Evolutionary conservation across 2,113 vertebrate species (phyloP).

Genomic region (Poeciliopsis prolifica): DNA sequence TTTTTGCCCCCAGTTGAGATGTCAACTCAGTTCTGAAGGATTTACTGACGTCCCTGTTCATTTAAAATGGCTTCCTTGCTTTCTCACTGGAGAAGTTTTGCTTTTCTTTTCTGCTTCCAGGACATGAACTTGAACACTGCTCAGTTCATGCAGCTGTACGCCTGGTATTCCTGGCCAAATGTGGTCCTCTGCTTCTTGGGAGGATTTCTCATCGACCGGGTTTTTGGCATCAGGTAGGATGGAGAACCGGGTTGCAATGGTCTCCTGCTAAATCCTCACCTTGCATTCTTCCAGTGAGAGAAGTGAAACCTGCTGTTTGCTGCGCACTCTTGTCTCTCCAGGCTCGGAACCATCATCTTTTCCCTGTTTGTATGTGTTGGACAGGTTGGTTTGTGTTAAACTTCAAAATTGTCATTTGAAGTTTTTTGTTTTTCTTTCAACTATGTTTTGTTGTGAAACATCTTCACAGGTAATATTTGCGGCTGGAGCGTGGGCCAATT

Average conservation of each 20-base stretch:
- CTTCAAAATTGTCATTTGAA: not conserved
- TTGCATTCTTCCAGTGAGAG: not conserved
- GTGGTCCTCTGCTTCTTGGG: slow-evolving; percentile 96
- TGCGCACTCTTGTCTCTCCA: slow-evolving; percentile 48
- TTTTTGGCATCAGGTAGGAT: slow-evolving; percentile 92
- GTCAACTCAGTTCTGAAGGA: not conserved
- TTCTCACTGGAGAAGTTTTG: not conserved
- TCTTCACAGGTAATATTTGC: slow-evolving; percentile 88
- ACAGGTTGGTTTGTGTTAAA: slow-evolving; percentile 82
- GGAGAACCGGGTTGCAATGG: not conserved
- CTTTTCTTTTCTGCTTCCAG: slow-evolving; percentile 64
- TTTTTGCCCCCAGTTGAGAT: not conserved
- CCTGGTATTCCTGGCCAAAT: slow-evolving; percentile 99
- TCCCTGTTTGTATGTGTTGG: slow-evolving; percentile 90
- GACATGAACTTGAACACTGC: slow-evolving; percentile 92
- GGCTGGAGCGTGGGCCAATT: slow-evolving; percentile 84
- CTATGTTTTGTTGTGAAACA: too few species aligned
- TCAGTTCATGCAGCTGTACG: slow-evolving; percentile 93
- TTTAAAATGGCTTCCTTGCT: not conserved
- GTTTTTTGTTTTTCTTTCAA: not conserved
- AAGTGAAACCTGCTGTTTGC: not conserved
- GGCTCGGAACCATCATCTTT: slow-evolving; percentile 93
- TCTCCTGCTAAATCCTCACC: not conserved
- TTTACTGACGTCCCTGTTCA: not conserved
- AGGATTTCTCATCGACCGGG: slow-evolving; percentile 92